Evolutionary conservation across 2,888 invertebrate species (phyloP).

Genomic region (Sicus ferrugineus): DNA sequence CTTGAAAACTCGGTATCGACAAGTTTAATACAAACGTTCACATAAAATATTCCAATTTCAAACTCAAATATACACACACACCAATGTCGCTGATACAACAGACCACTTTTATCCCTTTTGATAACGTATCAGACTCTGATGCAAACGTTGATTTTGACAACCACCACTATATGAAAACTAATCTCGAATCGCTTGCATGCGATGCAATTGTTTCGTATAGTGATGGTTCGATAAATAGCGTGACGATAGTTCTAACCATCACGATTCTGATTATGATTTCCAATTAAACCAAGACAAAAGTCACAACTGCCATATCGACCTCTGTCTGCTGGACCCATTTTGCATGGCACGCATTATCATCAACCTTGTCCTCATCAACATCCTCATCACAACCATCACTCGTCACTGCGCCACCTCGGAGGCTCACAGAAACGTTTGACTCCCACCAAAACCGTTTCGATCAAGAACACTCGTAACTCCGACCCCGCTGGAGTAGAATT

Average conservation of each 20-base stretch:
- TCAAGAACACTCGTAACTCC: conserved; percentile 22
- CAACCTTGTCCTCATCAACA: conserved; percentile 37
- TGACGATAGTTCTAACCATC: too few relatives aligned
- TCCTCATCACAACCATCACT: conserved; percentile 48
- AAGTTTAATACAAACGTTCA: conserved; percentile 33
- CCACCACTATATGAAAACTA: too few relatives aligned
- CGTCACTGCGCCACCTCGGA: conserved; percentile 63
- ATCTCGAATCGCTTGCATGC: too few relatives aligned
- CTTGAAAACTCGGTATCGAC: conserved; percentile 72
- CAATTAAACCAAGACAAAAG: too few relatives aligned
- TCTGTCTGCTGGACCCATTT: conserved; percentile 64
- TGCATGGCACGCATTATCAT: conserved; percentile 61
- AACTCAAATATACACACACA: not conserved
- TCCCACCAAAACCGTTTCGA: conserved; percentile 44
- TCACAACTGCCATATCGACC: conserved; percentile 64
- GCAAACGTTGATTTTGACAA: too few relatives aligned
- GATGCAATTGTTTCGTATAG: too few relatives aligned
- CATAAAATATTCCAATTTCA: not conserved
- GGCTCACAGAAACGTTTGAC: conserved; percentile 53
- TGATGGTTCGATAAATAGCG: too few relatives aligned
- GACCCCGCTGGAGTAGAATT: conserved; percentile 26
- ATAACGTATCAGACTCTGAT: too few relatives aligned
- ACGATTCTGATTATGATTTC: too few relatives aligned
- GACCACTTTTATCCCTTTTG: too few relatives aligned
- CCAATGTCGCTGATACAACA: too few relatives aligned